phyloP scores from a whole-genome alignment of 30 jellyfish, hydroid and myxozoan species.

The Chironex yamaguchii region DNA sequence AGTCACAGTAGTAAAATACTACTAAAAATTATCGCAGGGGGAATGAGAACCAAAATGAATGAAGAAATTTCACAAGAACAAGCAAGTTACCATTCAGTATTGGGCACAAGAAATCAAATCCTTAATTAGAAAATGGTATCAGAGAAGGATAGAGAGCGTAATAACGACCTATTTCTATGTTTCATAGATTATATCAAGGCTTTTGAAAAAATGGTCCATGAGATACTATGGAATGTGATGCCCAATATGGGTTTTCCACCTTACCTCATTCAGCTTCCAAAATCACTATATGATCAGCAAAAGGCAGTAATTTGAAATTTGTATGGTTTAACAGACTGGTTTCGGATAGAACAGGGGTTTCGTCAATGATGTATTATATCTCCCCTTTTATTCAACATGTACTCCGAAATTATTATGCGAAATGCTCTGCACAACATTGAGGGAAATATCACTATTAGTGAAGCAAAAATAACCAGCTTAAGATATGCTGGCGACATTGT shows the following conservation, averaged over 20 bases:
- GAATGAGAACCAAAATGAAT: background rate
- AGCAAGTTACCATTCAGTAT: slow-evolving; percentile 13
- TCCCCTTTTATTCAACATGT: too few species aligned
- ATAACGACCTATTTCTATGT: background rate
- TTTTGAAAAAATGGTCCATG: slow-evolving; percentile 19
- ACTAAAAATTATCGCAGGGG: slow-evolving; percentile 10
- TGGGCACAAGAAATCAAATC: slow-evolving; percentile 50
- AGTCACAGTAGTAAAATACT: slow-evolving; percentile 30
- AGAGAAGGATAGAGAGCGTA: slow-evolving; percentile 1
- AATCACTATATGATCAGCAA: slow-evolving; percentile 20
- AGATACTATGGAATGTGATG: slow-evolving; percentile 25
- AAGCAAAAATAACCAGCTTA: too few species aligned
- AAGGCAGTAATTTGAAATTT: slow-evolving; percentile 2
- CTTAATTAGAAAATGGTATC: slow-evolving; percentile 3
- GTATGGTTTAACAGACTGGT: background rate
- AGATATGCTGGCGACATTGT: too few species aligned
- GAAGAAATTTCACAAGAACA: slow-evolving; percentile 28
- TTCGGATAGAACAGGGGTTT: background rate
- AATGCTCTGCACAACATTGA: too few species aligned
- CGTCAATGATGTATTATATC: slow-evolving; percentile 39
- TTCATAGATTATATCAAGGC: slow-evolving; percentile 39
- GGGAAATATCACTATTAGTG: too few species aligned
- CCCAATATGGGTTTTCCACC: slow-evolving; percentile 19
- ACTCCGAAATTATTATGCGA: too few species aligned
- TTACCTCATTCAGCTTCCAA: slow-evolving; percentile 2